Evolutionary conservation across 2,113 vertebrate species (phyloP).

Genomic region (Benitochromis conjunctus): DNA sequence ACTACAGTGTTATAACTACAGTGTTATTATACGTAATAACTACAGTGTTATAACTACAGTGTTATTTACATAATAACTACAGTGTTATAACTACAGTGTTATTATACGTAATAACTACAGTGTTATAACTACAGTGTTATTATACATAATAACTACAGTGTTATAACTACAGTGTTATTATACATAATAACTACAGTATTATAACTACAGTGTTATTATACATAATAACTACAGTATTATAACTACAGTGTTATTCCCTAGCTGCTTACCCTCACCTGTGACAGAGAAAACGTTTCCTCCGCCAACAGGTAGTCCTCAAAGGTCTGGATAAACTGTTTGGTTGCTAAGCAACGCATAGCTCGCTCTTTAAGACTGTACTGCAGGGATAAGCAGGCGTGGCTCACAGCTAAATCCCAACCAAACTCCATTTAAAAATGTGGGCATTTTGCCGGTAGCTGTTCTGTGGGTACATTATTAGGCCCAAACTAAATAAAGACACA

Average conservation of each 20-base stretch:
- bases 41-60: neutral
- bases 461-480: neutral
- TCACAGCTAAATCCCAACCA: accelerated
- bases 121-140: neutral
- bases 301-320: neutral
- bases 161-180: no score
- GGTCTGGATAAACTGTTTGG: neutral
- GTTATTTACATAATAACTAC: neutral
- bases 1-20: neutral
- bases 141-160: neutral
- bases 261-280: neutral
- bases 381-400: neutral
- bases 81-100: neutral
- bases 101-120: neutral
- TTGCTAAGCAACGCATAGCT: neutral
- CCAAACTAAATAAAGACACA: neutral
- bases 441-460: neutral
- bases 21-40: neutral
- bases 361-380: neutral
- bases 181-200: neutral
- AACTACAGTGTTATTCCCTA: neutral
- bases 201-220: neutral
- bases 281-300: neutral
- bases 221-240: neutral
- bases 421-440: neutral